These are phyloP conservation scores for Orthosia cruda DNA, from an alignment of 2,888 invertebrate genomes.

Conservation along the genomic window DNA sequence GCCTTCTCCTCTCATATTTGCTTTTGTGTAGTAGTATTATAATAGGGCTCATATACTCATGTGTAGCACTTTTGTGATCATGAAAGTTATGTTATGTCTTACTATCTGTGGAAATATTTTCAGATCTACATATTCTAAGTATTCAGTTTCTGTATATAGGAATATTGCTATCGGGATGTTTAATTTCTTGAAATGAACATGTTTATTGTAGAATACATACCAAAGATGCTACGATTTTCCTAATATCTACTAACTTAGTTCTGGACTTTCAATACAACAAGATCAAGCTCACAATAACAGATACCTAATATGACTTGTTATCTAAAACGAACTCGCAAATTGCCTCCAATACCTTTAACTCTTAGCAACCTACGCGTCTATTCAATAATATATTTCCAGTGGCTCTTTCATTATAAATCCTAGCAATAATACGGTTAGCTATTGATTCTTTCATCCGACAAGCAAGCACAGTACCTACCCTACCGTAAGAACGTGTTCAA, in stretches of 20 bases:
- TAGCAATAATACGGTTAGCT: constrained; percentile 56
- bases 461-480: constrained; percentile 60
- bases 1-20: constrained; percentile 53
- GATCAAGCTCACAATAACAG: background rate
- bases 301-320: too few species aligned
- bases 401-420: constrained; percentile 53
- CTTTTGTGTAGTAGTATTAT: constrained; percentile 55
- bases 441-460: constrained; percentile 64
- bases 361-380: background rate
- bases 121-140: constrained; percentile 5
- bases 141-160: constrained; percentile 7
- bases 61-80: constrained; percentile 16
- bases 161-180: background rate
- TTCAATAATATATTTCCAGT: constrained; percentile 29
- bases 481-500: constrained; percentile 63
- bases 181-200: background rate
- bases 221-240: background rate
- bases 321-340: background rate
- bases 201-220: too few species aligned
- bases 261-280: background rate
- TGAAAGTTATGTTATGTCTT: constrained; percentile 18
- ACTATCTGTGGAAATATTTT: constrained; percentile 31
- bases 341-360: background rate
- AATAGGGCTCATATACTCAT: constrained; percentile 40
- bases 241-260: background rate